phyloP scores from a whole-genome alignment of 1,140 invertebrate genomes.

The Andricus grossulariae region DNA sequence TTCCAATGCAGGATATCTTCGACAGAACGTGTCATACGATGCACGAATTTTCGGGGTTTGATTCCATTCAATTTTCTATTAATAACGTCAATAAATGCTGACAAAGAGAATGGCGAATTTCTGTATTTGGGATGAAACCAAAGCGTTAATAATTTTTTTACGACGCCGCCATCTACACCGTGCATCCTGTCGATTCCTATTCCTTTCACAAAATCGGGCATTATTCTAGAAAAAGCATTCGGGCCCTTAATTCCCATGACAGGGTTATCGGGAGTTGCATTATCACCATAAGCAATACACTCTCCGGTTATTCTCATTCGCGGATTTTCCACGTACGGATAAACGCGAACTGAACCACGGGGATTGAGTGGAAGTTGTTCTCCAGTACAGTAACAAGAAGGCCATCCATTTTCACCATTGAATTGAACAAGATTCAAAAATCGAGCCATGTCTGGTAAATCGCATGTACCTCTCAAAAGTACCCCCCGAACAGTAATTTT shows the following conservation, averaged over 20 bases:
- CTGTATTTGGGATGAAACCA: not conserved
- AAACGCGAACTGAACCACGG: not conserved
- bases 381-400: slow-evolving; percentile 37
- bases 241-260: too few species aligned
- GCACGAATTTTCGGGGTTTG: slow-evolving; percentile 52
- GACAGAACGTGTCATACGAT: slow-evolving; percentile 48
- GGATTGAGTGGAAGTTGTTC: not conserved
- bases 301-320: not conserved
- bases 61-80: slow-evolving; percentile 40
- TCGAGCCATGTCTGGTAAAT: slow-evolving; percentile 37
- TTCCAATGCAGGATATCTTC: slow-evolving; percentile 48
- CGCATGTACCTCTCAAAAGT: slow-evolving; percentile 29
- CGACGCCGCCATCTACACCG: not conserved
- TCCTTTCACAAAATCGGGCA: too few species aligned
- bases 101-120: slow-evolving; percentile 20
- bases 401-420: slow-evolving; percentile 44
- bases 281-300: too few species aligned
- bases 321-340: not conserved
- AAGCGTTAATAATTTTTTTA: not conserved
- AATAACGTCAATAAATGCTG: slow-evolving; percentile 8
- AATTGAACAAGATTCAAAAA: slow-evolving; percentile 44
- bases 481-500: slow-evolving; percentile 30
- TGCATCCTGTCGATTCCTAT: too few species aligned
- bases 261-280: too few species aligned
- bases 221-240: too few species aligned